Evolutionary conservation across 1,140 invertebrate species (phyloP).

Genomic region (Phenacoccus solenopsis): DNA sequence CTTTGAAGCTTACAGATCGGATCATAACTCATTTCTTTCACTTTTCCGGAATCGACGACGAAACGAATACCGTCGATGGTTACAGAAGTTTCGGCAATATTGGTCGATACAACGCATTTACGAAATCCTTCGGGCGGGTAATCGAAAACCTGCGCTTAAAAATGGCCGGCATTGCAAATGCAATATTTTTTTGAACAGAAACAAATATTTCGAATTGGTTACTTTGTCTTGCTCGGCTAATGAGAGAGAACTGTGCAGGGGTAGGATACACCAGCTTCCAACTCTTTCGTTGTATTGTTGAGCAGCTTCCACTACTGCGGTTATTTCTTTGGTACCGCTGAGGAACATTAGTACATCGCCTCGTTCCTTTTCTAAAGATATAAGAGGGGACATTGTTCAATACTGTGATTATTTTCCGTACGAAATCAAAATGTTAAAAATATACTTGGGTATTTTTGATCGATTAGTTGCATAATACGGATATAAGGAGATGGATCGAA

Average conservation of each 20-base stretch:
- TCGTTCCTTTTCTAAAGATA: constrained; percentile 65
- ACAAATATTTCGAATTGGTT: constrained; percentile 21
- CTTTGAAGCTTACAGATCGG: constrained; percentile 72
- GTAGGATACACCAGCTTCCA: constrained; percentile 82
- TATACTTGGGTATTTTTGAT: constrained; percentile 69
- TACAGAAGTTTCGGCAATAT: constrained; percentile 97
- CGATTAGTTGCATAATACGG: constrained; percentile 81
- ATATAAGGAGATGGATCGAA: constrained; percentile 86
- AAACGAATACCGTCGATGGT: constrained; percentile 98
- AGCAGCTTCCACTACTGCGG: constrained; percentile 73
- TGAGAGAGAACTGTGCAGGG: constrained; percentile 85
- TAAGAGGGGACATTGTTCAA: too few species aligned
- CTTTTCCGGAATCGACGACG: constrained; percentile 92
- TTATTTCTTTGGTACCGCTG: constrained; percentile 92
- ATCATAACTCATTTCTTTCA: constrained; percentile 96
- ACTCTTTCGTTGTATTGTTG: constrained; percentile 70
- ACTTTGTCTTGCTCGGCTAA: constrained; percentile 93
- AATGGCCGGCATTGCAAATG: too few species aligned
- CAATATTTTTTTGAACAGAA: background rate
- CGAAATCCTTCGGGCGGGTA: constrained; percentile 86
- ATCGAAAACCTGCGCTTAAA: constrained; percentile 68
- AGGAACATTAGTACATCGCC: constrained; percentile 95
- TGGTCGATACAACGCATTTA: constrained; percentile 98
- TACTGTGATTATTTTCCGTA: too few species aligned
- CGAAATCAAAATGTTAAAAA: constrained; percentile 21